Evolutionary conservation across 2,113 vertebrate species (phyloP).

Genomic region (Limnothrissa miodon): DNA sequence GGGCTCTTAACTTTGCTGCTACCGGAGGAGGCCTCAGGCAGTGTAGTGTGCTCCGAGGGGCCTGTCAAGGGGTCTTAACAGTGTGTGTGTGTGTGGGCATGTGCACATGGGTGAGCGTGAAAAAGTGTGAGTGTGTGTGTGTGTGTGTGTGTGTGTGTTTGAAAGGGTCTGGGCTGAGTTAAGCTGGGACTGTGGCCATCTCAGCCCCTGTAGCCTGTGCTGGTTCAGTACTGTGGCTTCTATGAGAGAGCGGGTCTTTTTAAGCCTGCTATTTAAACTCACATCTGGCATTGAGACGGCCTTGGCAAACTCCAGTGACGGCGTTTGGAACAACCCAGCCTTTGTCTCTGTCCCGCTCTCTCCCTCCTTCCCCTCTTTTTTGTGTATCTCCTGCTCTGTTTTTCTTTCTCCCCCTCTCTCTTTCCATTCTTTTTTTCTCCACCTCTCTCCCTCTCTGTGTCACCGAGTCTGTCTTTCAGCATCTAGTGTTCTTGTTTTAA

Average conservation of each 20-base stretch:
- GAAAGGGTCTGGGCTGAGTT: conserved; percentile 2
- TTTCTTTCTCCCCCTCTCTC: neutral
- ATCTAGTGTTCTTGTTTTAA: neutral
- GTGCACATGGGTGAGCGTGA: neutral
- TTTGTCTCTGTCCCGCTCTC: conserved; percentile 17
- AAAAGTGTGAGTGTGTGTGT: neutral
- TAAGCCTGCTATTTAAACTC: conserved; percentile 36
- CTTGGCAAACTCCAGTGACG: conserved; percentile 1
- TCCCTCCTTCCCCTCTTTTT: neutral
- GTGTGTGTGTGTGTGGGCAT: neutral
- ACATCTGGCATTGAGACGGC: conserved; percentile 33
- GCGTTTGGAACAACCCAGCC: conserved; percentile 35
- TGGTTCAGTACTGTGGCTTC: neutral
- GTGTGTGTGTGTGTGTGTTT: neutral
- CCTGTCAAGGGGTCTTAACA: no score
- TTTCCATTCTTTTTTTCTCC: neutral
- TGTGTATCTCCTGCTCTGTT: conserved; percentile 6
- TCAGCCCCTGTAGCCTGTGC: neutral
- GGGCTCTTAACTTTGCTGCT: neutral
- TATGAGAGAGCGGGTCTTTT: neutral
- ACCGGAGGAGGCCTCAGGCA: neutral
- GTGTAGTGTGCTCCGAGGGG: neutral
- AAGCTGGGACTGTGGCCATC: conserved; percentile 13
- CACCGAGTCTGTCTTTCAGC: neutral
- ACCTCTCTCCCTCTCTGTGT: neutral